phyloP scores from a whole-genome alignment of 2,113 vertebrate species.

The Furnarius figulus region DNA sequence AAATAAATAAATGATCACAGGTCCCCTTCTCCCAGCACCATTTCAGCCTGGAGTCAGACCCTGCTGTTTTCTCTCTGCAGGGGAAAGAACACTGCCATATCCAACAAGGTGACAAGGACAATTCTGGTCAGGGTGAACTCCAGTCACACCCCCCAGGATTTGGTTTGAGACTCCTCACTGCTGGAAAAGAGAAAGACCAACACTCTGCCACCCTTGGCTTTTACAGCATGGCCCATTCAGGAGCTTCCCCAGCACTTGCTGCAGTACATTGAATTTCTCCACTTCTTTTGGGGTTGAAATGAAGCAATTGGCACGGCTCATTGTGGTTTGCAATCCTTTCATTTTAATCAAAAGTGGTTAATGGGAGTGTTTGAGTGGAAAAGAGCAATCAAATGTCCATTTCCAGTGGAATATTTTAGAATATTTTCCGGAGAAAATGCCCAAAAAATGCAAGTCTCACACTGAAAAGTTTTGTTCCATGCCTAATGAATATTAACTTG shows the following conservation, averaged over 20 bases:
- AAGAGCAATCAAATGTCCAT: neutral
- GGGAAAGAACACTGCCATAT: neutral
- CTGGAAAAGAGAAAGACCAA: neutral
- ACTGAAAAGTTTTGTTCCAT: neutral
- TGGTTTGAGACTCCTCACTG: neutral
- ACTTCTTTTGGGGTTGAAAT: neutral
- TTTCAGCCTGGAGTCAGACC: neutral
- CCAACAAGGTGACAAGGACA: neutral
- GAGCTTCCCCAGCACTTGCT: neutral
- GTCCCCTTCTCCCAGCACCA: neutral
- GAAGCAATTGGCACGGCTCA: neutral
- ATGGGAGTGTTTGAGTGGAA: neutral
- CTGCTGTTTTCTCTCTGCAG: neutral
- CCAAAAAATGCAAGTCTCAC: neutral
- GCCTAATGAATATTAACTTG: neutral
- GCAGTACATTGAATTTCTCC: neutral
- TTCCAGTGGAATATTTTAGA: neutral
- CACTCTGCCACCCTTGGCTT: neutral
- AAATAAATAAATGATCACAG: neutral
- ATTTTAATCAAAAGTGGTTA: neutral
- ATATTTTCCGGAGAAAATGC: neutral
- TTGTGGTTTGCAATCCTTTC: neutral
- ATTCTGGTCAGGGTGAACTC: neutral
- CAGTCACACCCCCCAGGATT: neutral
- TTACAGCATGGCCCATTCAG: neutral